These are phyloP conservation scores for Stichodactyla helianthus DNA, from an alignment of 64 coral and sea anemone species.

Conservation along the genomic window DNA sequence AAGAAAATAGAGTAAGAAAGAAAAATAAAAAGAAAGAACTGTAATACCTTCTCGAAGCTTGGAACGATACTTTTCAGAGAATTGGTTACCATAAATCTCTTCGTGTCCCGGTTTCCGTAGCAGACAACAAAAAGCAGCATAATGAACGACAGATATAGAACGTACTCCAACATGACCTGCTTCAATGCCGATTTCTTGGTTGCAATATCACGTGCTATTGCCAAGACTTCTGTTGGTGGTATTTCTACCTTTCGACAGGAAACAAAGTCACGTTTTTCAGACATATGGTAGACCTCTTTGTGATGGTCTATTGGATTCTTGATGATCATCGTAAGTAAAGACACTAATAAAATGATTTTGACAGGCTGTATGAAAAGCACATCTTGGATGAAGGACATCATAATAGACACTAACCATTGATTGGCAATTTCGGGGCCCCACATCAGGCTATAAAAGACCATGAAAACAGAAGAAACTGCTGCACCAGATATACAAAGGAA, in stretches of 20 bases:
- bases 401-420: conserved; percentile 12
- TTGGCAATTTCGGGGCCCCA: conserved; percentile 12
- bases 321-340: conserved; percentile 10
- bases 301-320: conserved; percentile 20
- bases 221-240: not conserved
- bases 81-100: conserved; percentile 50
- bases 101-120: conserved; percentile 58
- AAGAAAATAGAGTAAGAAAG: not conserved
- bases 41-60: conserved; percentile 53
- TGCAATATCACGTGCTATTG: not conserved
- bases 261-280: conserved; percentile 9
- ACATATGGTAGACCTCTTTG: not conserved
- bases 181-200: not conserved
- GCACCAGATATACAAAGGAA: not conserved
- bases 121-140: conserved; percentile 62
- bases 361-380: conserved; percentile 3
- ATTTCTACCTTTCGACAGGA: not conserved
- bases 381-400: conserved; percentile 30
- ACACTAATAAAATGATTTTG: not conserved
- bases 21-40: no score
- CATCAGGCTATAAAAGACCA: conserved; percentile 21
- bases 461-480: conserved; percentile 2
- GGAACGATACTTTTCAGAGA: conserved; percentile 32
- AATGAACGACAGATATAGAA: conserved; percentile 46
- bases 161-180: conserved; percentile 33